phyloP scores from a whole-genome alignment of 2,113 vertebrate genomes.

The Anguilla japonica region DNA sequence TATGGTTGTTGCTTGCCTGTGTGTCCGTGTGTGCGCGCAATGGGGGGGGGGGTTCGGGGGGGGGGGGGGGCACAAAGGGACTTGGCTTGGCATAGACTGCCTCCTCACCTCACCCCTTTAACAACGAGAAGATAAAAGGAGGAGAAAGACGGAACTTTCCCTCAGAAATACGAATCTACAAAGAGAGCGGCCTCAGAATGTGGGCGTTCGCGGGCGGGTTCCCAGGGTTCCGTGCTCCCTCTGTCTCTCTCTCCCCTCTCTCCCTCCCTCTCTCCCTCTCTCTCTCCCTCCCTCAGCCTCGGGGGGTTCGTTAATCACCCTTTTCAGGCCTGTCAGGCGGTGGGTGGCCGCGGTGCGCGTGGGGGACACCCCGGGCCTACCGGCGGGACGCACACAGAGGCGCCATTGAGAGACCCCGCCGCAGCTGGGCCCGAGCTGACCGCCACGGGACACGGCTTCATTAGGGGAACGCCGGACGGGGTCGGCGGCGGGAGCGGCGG shows the following conservation, averaged over 20 bases:
- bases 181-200: not conserved
- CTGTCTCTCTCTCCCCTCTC: too few species aligned
- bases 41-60: not conserved
- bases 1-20: too few species aligned
- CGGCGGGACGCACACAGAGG: slow-evolving; percentile 39
- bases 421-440: not conserved
- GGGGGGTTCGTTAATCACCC: slow-evolving; percentile 63
- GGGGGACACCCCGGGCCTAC: slow-evolving; percentile 27
- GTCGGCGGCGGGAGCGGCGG: too few species aligned
- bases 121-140: too few species aligned
- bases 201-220: not conserved
- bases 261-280: too few species aligned
- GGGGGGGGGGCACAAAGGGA: too few species aligned
- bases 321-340: slow-evolving; percentile 55
- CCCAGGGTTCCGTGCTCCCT: not conserved
- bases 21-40: too few species aligned
- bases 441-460: slow-evolving; percentile 34
- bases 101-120: too few species aligned
- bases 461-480: slow-evolving; percentile 37
- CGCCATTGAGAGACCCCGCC: slow-evolving; percentile 30
- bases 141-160: not conserved
- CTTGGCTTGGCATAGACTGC: too few species aligned
- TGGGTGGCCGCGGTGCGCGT: slow-evolving; percentile 64
- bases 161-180: not conserved
- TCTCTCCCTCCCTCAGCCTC: slow-evolving; percentile 26